Conservation (phyloP, 2,113 vertebrate genomes). For the Dermatemys mawii region DNA sequence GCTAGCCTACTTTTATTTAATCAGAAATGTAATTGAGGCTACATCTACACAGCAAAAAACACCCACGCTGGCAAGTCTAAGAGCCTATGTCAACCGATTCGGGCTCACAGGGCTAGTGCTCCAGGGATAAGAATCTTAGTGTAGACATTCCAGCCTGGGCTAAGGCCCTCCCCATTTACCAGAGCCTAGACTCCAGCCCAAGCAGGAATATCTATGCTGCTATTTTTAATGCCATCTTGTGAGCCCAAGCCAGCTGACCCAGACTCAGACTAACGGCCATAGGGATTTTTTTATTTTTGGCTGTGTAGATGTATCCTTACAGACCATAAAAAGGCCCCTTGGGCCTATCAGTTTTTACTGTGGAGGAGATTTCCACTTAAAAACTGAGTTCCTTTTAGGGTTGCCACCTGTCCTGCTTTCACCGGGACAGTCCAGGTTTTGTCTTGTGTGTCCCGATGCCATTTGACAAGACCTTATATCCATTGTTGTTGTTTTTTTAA, state of each 20-base stretch:
- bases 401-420: too few relatives aligned
- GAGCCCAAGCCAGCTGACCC: not conserved
- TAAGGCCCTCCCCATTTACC: not conserved
- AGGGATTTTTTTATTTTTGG: not conserved
- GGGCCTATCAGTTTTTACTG: not conserved
- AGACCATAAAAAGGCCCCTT: not conserved
- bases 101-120: not conserved
- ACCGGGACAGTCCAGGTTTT: too few relatives aligned
- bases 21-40: not conserved
- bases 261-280: not conserved
- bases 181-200: not conserved
- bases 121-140: not conserved
- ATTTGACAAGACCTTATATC: too few relatives aligned
- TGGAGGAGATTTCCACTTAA: not conserved
- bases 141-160: not conserved
- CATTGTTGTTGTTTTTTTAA: too few relatives aligned
- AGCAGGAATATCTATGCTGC: not conserved
- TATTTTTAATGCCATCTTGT: not conserved
- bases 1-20: not conserved
- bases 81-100: not conserved
- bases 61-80: not conserved
- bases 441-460: too few relatives aligned
- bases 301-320: not conserved
- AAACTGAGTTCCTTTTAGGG: not conserved
- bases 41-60: not conserved